Evolutionary conservation across 92 coral and sea anemone species (phyloP).

Genomic region (Umimayanthus chanpuru): DNA sequence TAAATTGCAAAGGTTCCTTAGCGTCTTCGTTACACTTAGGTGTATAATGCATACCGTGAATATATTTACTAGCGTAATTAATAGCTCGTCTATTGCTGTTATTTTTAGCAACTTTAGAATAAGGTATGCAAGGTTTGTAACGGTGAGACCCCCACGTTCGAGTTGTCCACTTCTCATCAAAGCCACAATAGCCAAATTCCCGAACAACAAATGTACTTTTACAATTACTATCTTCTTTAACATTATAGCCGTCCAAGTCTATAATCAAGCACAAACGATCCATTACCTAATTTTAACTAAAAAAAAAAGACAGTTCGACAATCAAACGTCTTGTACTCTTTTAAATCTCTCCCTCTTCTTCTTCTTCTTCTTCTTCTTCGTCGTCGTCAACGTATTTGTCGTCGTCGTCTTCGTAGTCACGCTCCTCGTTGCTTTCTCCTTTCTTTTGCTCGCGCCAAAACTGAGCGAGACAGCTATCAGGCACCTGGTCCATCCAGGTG

Average conservation of each 20-base stretch:
- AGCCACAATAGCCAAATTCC: not conserved
- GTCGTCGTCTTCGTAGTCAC: conserved; percentile 1
- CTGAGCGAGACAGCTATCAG: not conserved
- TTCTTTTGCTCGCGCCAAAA: conserved; percentile 11
- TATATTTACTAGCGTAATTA: conserved; percentile 8
- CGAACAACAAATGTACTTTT: conserved; percentile 12
- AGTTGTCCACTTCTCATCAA: conserved; percentile 12
- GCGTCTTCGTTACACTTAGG: conserved; percentile 9
- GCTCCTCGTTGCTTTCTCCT: conserved; percentile 7
- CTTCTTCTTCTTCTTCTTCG: conserved; percentile 2
- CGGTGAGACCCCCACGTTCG: conserved; percentile 9
- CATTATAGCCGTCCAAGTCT: not conserved
- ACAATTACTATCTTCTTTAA: conserved; percentile 6
- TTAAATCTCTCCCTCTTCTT: conserved; percentile 10
- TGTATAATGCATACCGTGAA: conserved; percentile 1
- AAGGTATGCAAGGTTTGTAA: conserved; percentile 13
- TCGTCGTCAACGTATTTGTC: no score
- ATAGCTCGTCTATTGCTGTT: not conserved
- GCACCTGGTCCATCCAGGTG: no score
- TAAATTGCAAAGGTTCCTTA: conserved; percentile 12
- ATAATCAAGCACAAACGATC: not conserved
- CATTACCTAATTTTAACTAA: conserved; percentile 7
- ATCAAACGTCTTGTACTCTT: not conserved
- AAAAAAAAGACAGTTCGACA: not conserved
- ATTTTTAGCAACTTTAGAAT: not conserved